These are phyloP conservation scores for Fringilla coelebs DNA, from an alignment of 2,797 vertebrate species.

Conservation along the genomic window DNA sequence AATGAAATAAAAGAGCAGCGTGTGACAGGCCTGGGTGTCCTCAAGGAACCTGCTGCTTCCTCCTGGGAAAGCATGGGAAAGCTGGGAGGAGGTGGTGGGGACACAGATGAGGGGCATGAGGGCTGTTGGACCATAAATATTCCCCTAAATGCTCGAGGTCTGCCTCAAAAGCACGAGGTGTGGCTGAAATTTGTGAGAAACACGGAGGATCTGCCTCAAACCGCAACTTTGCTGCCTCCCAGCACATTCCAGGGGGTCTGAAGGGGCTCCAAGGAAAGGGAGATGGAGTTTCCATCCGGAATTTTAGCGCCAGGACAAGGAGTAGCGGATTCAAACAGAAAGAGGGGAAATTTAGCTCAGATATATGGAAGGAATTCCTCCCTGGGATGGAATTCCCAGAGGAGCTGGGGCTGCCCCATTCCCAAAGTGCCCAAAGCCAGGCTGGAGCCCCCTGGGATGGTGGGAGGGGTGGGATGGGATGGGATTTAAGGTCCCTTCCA, in stretches of 20 bases:
- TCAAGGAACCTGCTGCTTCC: background rate
- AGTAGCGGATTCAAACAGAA: fast-evolving
- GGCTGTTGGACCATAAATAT: fast-evolving
- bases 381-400: background rate
- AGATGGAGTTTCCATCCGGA: fast-evolving
- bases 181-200: background rate
- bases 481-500: background rate
- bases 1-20: background rate
- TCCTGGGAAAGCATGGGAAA: background rate
- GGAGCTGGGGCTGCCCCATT: background rate
- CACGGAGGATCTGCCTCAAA: background rate
- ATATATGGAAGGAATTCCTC: fast-evolving
- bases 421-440: background rate
- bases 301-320: background rate
- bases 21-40: background rate
- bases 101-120: fast-evolving
- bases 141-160: fast-evolving
- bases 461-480: background rate
- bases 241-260: background rate
- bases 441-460: fast-evolving
- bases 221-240: fast-evolving
- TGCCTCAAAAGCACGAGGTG: fast-evolving
- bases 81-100: background rate
- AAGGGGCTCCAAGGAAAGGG: background rate
- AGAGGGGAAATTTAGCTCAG: background rate